Conservation (phyloP, 2,888 invertebrate species). For the Odontocerum albicorne region DNA sequence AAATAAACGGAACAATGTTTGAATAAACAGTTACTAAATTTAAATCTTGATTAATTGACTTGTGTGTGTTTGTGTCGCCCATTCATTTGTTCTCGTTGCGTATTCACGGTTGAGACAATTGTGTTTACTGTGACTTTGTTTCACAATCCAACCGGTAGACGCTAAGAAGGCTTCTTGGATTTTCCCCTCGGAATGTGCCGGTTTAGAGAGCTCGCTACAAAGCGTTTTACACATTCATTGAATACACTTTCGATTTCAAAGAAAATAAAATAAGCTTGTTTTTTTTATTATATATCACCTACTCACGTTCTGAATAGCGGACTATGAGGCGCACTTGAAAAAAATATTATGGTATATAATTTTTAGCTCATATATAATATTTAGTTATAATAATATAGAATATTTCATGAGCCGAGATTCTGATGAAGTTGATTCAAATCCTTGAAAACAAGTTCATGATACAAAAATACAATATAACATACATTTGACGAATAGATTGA, state of each 20-base stretch:
- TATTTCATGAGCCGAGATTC: too few relatives aligned
- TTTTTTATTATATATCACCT: constrained; percentile 1
- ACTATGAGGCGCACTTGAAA: background rate
- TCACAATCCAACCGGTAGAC: constrained; percentile 4
- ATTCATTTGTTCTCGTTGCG: constrained; percentile 5
- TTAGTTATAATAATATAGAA: too few relatives aligned
- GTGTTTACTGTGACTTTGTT: background rate
- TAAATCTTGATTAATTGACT: background rate
- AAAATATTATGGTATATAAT: too few relatives aligned
- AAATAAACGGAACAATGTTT: too few relatives aligned
- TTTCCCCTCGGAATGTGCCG: constrained; percentile 3
- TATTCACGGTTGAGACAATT: background rate
- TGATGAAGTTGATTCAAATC: too few relatives aligned
- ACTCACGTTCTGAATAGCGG: background rate
- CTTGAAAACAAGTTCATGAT: too few relatives aligned
- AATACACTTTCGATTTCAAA: constrained; percentile 13
- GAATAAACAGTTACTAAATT: background rate
- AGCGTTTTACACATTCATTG: background rate
- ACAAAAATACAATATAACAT: too few relatives aligned
- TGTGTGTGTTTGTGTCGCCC: background rate
- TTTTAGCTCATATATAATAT: too few relatives aligned
- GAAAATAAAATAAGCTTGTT: too few relatives aligned
- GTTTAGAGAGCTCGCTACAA: background rate
- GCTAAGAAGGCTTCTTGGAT: background rate
- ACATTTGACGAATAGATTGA: too few relatives aligned